Percentiles rank a stretch among this genome's conserved stretches.
phyloP scores from a whole-genome alignment of 1,140 invertebrate species.

The Brachystomella parvula region DNA sequence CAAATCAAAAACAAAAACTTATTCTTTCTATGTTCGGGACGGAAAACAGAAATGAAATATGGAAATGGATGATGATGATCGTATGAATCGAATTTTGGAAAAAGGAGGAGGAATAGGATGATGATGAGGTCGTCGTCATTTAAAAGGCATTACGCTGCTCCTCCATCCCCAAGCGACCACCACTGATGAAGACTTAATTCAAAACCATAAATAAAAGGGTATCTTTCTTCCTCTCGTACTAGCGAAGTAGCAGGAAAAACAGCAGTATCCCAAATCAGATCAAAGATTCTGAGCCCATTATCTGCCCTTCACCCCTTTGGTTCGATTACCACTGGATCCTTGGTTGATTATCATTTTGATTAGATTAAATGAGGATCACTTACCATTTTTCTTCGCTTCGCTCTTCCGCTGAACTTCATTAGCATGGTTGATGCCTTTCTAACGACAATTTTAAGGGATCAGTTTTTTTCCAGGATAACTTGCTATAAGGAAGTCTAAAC shows the following conservation, averaged over 20 bases:
- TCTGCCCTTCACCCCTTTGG: slow-evolving; percentile 39
- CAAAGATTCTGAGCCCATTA: neutral
- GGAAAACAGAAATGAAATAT: slow-evolving; percentile 2
- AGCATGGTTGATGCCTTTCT: slow-evolving; percentile 10
- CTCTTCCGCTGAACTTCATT: neutral
- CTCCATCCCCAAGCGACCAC: slow-evolving; percentile 14
- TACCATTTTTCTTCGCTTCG: neutral
- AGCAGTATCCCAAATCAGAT: neutral
- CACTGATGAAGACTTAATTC: slow-evolving; percentile 39
- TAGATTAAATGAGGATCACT: slow-evolving; percentile 16
- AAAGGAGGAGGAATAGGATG: neutral
- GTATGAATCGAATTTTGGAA: neutral
- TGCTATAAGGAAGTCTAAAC: too few species aligned
- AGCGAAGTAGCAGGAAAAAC: too few species aligned
- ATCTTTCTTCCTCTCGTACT: too few species aligned
- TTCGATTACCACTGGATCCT: too few species aligned
- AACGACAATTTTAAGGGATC: slow-evolving; percentile 5
- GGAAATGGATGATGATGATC: neutral
- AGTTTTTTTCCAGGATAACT: too few species aligned
- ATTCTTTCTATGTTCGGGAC: too few species aligned
- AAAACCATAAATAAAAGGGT: slow-evolving; percentile 22
- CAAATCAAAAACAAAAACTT: slow-evolving; percentile 2
- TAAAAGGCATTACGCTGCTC: slow-evolving; percentile 25
- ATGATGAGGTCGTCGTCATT: slow-evolving; percentile 18
- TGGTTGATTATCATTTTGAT: slow-evolving; percentile 31